phyloP scores from a whole-genome alignment of 2,113 vertebrate genomes.

The Amazona vittata region DNA sequence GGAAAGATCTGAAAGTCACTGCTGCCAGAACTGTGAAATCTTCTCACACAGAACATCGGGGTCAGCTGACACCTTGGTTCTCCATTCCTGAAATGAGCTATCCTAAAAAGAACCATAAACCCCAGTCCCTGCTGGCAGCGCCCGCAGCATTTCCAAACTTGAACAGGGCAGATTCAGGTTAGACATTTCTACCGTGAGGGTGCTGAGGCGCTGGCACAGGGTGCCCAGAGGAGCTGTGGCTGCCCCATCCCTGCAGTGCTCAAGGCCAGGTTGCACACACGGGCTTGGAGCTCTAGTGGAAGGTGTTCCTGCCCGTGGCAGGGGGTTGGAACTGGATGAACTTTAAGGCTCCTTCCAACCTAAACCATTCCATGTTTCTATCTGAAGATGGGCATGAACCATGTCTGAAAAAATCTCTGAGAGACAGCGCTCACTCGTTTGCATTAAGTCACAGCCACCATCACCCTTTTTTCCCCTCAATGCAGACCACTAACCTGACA shows the following conservation, averaged over 20 bases:
- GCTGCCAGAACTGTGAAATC: not conserved
- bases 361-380: not conserved
- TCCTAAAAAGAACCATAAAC: not conserved
- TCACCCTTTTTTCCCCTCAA: not conserved
- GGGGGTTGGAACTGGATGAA: not conserved
- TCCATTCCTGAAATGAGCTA: rapidly evolving
- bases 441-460: not conserved
- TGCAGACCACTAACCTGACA: not conserved
- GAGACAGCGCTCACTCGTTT: rapidly evolving
- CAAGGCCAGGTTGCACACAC: not conserved
- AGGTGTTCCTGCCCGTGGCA: not conserved
- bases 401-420: not conserved
- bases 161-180: not conserved
- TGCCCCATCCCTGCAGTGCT: not conserved
- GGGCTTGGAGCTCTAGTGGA: not conserved
- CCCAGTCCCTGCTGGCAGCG: not conserved
- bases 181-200: not conserved
- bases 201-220: not conserved
- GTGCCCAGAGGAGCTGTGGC: not conserved
- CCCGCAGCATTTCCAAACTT: not conserved
- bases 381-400: not conserved
- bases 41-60: rapidly evolving
- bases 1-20: not conserved
- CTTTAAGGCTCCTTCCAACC: not conserved
- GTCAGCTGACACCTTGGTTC: not conserved